A percentile compares a stretch with the other conserved stretches of the same genome.
Evolutionary conservation across 2,797 vertebrate species (phyloP).

Genomic region (Hippopotamyrus pictus): DNA sequence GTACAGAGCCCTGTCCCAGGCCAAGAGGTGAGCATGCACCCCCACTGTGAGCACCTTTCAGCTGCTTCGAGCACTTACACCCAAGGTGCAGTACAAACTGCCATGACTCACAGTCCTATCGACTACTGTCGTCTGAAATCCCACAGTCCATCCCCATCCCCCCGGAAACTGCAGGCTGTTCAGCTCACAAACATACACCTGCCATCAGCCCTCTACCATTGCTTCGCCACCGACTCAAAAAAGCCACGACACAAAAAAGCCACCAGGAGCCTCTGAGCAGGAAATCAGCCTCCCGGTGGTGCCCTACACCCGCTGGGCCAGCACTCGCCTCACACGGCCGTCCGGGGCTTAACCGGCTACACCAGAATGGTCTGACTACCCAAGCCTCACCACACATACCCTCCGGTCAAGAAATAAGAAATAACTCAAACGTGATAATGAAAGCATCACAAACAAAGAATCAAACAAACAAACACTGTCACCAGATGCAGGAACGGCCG

Average conservation of each 20-base stretch:
- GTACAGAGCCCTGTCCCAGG: not conserved
- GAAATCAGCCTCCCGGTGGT: not conserved
- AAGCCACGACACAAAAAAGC: not conserved
- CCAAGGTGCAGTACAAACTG: not conserved
- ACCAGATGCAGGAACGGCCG: not conserved
- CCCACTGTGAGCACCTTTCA: not conserved
- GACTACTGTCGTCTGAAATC: not conserved
- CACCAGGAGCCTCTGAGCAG: not conserved
- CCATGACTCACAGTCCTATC: not conserved
- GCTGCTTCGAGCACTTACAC: not conserved
- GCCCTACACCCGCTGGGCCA: not conserved
- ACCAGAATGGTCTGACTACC: not conserved
- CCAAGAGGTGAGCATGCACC: not conserved
- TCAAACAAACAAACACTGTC: not conserved
- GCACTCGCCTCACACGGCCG: not conserved
- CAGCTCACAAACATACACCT: not conserved
- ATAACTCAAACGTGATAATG: not conserved
- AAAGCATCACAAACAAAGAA: not conserved
- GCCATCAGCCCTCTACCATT: not conserved
- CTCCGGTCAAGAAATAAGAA: not conserved
- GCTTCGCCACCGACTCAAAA: not conserved
- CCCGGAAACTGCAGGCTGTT: not conserved
- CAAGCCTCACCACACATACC: not conserved
- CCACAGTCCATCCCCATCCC: not conserved
- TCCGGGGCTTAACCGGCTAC: not conserved